These are phyloP conservation scores for Halcyon badia DNA, from an alignment of 2,797 vertebrate genomes.

Conservation along the genomic window DNA sequence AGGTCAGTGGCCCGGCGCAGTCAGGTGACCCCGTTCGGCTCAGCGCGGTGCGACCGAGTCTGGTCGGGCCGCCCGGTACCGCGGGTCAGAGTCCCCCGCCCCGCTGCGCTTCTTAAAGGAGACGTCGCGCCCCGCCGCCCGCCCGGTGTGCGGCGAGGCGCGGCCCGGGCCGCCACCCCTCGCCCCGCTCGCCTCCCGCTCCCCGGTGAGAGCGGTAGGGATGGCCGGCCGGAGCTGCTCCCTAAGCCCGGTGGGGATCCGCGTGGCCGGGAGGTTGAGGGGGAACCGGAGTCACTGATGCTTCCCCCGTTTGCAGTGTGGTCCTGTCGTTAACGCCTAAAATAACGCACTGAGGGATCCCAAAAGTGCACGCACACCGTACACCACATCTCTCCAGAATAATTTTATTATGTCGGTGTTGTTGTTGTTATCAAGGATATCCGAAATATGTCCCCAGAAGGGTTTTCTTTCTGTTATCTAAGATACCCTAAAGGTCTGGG, in stretches of 20 bases:
- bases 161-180: background rate
- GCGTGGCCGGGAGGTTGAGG: background rate
- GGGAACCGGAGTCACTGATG: background rate
- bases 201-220: background rate
- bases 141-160: background rate
- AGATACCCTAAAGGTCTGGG: background rate
- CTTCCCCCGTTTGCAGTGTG: background rate
- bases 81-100: conserved; percentile 32
- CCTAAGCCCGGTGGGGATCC: background rate
- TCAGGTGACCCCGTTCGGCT: conserved; percentile 81
- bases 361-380: background rate
- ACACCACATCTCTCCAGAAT: background rate
- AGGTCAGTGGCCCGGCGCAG: conserved; percentile 63
- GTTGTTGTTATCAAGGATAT: background rate
- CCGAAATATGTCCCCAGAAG: background rate
- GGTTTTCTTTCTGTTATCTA: background rate
- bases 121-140: background rate
- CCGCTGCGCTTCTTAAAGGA: background rate
- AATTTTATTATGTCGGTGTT: background rate
- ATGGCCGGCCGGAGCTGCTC: background rate
- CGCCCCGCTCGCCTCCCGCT: background rate
- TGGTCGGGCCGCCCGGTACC: background rate
- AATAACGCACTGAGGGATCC: background rate
- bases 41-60: background rate
- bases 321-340: background rate